Conservation (phyloP, 1,140 invertebrate species). For the Lanistes nyassanus region DNA sequence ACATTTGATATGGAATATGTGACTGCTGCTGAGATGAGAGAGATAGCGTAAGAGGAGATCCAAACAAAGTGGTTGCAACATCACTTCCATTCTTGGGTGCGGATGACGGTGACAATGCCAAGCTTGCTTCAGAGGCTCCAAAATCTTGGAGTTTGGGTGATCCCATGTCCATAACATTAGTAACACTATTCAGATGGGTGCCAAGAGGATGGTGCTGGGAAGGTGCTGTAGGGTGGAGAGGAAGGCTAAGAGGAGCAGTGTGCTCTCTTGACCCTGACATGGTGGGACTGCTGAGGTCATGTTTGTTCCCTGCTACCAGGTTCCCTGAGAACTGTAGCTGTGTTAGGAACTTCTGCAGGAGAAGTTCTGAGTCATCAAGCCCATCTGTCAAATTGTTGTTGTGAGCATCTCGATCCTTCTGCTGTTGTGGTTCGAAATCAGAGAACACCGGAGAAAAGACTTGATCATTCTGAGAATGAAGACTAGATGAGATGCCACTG, state of each 20-base stretch:
- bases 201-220: slow-evolving; percentile 4
- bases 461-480: slow-evolving; percentile 8
- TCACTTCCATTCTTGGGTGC: neutral
- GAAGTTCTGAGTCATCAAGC: slow-evolving; percentile 18
- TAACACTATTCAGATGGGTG: neutral
- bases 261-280: slow-evolving; percentile 13
- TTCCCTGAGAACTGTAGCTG: slow-evolving; percentile 21
- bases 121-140: slow-evolving; percentile 4
- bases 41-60: neutral
- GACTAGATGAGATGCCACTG: slow-evolving; percentile 16
- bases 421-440: slow-evolving; percentile 11
- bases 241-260: neutral
- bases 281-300: slow-evolving; percentile 17
- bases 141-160: slow-evolving; percentile 3
- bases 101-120: slow-evolving; percentile 3
- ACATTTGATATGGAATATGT: slow-evolving; percentile 16
- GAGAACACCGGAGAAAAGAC: slow-evolving; percentile 21
- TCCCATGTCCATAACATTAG: neutral
- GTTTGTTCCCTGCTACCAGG: slow-evolving; percentile 8
- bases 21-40: neutral
- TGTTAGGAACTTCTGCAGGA: slow-evolving; percentile 22
- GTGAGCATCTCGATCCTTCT: slow-evolving; percentile 1
- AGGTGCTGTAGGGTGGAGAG: slow-evolving; percentile 12
- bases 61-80: slow-evolving; percentile 1
- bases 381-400: slow-evolving; percentile 21